Conservation (phyloP, 2,113 vertebrate genomes). For the Odontophorus gujanensis region DNA sequence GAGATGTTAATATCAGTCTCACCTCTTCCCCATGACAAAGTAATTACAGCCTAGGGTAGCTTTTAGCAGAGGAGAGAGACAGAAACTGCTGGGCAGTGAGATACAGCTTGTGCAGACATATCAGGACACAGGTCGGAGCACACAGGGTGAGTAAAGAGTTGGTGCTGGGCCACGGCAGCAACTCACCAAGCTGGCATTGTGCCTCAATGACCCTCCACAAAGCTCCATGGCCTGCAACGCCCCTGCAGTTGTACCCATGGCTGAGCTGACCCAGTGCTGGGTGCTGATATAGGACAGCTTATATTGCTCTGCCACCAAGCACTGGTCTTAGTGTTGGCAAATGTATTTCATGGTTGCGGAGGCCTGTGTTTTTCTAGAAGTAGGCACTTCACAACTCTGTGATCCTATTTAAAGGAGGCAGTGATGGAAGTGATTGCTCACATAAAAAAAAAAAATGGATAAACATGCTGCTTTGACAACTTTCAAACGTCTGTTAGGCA, state of each 20-base stretch:
- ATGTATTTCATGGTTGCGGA: rapidly evolving
- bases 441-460: background rate
- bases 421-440: background rate
- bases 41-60: background rate
- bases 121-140: background rate
- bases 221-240: background rate
- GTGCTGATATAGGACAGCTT: background rate
- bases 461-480: background rate
- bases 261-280: rapidly evolving
- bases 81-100: background rate
- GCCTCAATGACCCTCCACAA: background rate
- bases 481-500: background rate
- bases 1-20: background rate
- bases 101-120: background rate
- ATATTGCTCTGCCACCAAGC: rapidly evolving
- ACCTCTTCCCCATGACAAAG: background rate
- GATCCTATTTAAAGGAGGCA: background rate
- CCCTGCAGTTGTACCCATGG: rapidly evolving
- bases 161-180: background rate
- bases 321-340: background rate
- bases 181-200: background rate
- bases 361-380: background rate
- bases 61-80: background rate
- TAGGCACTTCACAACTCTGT: background rate
- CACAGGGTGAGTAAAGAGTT: rapidly evolving